phyloP scores from a whole-genome alignment of 2,888 invertebrate genomes.

The Melieria omissa region DNA sequence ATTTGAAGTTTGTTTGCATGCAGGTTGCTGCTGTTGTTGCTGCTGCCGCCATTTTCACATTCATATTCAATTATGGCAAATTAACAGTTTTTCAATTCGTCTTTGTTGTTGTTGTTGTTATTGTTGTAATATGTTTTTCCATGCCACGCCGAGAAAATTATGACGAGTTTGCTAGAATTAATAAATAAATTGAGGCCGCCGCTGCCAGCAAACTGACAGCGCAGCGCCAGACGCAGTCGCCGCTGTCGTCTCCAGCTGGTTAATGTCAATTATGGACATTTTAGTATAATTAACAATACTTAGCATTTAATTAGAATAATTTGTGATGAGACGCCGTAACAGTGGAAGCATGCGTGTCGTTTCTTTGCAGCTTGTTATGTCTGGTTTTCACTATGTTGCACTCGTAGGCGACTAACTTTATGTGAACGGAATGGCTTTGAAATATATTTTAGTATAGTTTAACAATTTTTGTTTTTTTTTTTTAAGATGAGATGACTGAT shows the following conservation, averaged over 20 bases:
- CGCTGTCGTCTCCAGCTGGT: not conserved
- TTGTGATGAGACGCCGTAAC: not conserved
- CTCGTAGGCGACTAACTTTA: no score
- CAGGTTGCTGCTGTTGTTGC: no score
- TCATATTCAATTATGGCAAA: constrained; percentile 34
- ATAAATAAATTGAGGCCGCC: constrained; percentile 57
- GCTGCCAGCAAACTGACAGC: not conserved
- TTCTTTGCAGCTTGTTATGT: not conserved
- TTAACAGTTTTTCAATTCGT: constrained; percentile 24
- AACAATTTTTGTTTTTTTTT: no score
- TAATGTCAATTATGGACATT: constrained; percentile 8
- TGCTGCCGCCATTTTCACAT: no score
- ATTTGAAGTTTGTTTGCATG: no score
- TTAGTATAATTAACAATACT: constrained; percentile 35
- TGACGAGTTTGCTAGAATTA: constrained; percentile 58
- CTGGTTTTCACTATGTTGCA: not conserved
- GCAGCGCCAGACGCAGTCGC: not conserved
- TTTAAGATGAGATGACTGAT: no score
- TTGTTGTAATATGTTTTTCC: no score
- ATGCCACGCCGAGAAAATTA: constrained; percentile 50
- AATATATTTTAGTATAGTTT: no score
- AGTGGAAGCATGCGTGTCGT: not conserved
- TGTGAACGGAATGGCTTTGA: no score
- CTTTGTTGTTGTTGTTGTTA: not conserved
- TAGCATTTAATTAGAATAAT: constrained; percentile 35